These are phyloP conservation scores for Eretmochelys imbricata DNA, from an alignment of 2,113 vertebrate species.

Conservation along the genomic window DNA sequence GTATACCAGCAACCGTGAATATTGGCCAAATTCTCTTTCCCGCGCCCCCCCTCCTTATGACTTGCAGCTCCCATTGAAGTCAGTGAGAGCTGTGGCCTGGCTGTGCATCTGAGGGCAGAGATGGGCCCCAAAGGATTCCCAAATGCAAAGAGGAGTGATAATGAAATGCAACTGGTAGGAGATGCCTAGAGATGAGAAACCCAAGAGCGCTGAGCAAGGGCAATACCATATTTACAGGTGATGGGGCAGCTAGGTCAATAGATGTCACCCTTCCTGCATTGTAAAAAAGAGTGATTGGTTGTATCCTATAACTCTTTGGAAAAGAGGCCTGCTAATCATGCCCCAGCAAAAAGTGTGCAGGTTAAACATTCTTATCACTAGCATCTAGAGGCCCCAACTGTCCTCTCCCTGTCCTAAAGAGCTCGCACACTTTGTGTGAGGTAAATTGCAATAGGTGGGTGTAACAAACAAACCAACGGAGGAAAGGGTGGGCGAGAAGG, in stretches of 20 bases:
- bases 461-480: not conserved
- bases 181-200: not conserved
- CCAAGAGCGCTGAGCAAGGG: not conserved
- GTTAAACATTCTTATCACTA: not conserved
- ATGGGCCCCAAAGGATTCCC: not conserved
- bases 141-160: not conserved
- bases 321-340: not conserved
- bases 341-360: not conserved
- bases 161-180: fast-evolving
- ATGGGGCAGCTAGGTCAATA: not conserved
- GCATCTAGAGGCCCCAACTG: not conserved
- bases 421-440: not conserved
- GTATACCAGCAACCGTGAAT: not conserved
- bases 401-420: too few species aligned
- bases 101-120: not conserved
- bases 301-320: not conserved
- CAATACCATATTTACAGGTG: not conserved
- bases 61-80: not conserved
- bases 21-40: not conserved
- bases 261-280: not conserved
- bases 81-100: not conserved
- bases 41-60: fast-evolving
- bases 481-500: not conserved
- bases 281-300: not conserved
- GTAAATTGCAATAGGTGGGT: not conserved